Percentiles rank a stretch among this genome's conserved stretches.
Conservation (phyloP, 2,888 invertebrate genomes). For the Julus scandinavius region DNA sequence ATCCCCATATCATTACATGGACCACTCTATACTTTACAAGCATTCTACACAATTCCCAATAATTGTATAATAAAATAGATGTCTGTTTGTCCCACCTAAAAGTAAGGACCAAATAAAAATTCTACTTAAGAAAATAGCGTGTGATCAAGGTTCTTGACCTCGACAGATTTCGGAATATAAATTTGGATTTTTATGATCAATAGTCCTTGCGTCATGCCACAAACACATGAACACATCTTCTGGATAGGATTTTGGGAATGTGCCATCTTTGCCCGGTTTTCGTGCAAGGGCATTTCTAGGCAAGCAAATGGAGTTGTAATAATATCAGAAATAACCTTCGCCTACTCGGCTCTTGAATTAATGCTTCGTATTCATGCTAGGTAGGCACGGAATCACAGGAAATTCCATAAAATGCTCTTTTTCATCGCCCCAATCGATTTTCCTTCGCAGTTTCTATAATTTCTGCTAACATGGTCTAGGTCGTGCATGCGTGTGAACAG, state of each 20-base stretch:
- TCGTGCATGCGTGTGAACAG: not conserved
- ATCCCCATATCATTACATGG: no score
- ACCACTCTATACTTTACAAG: no score
- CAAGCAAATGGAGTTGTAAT: not conserved
- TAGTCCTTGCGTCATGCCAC: not conserved
- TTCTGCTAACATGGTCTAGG: not conserved
- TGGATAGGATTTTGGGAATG: not conserved
- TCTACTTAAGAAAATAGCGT: no score
- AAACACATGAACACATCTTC: not conserved
- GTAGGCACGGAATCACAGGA: conserved; percentile 37
- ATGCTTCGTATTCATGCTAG: not conserved
- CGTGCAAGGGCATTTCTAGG: conserved; percentile 16
- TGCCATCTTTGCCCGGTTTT: not conserved
- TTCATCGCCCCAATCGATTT: conserved; percentile 10
- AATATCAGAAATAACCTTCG: conserved; percentile 28
- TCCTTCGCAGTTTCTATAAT: not conserved
- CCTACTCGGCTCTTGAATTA: conserved; percentile 32
- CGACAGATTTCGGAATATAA: not conserved
- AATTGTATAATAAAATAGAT: no score
- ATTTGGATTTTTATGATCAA: not conserved
- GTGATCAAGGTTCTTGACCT: not conserved
- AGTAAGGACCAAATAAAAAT: no score
- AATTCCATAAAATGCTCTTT: not conserved
- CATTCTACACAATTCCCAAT: no score
- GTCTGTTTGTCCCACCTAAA: no score